phyloP scores from a whole-genome alignment of 2,113 vertebrate genomes.

The Polypterus senegalus region DNA sequence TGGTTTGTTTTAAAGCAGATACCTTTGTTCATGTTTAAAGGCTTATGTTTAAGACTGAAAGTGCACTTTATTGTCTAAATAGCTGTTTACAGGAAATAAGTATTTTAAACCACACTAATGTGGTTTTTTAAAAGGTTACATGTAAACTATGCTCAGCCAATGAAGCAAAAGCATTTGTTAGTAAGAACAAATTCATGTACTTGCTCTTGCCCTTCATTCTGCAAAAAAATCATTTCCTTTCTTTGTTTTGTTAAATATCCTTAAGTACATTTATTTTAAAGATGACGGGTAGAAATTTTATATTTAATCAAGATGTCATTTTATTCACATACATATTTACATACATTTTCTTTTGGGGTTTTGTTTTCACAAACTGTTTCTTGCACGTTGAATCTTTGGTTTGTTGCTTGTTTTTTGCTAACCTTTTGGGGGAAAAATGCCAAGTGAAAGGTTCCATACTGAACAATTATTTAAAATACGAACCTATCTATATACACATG shows the following conservation, averaged over 20 bases:
- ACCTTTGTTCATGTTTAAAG: conserved; percentile 8
- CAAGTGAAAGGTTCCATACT: too few species aligned
- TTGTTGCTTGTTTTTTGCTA: too few species aligned
- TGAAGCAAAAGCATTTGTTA: conserved; percentile 6
- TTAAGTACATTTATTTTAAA: neutral
- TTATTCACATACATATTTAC: too few species aligned
- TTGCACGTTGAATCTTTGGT: too few species aligned
- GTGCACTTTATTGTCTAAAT: conserved; percentile 20
- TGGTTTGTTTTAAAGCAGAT: too few species aligned
- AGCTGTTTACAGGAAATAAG: conserved; percentile 33
- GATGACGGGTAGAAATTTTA: neutral
- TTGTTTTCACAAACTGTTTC: too few species aligned
- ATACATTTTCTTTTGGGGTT: too few species aligned
- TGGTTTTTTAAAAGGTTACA: conserved; percentile 21
- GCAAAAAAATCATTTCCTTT: neutral
- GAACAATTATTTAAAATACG: too few species aligned
- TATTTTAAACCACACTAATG: conserved; percentile 22
- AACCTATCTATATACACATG: too few species aligned
- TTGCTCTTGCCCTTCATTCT: conserved; percentile 4
- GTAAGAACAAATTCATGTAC: conserved; percentile 5
- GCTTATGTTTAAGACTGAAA: conserved; percentile 19
- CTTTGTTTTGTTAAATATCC: neutral
- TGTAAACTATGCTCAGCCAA: conserved; percentile 7
- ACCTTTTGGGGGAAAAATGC: too few species aligned
- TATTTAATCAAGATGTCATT: too few species aligned